phyloP scores from a whole-genome alignment of 2,797 vertebrate species.

The Cynopterus sphinx region DNA sequence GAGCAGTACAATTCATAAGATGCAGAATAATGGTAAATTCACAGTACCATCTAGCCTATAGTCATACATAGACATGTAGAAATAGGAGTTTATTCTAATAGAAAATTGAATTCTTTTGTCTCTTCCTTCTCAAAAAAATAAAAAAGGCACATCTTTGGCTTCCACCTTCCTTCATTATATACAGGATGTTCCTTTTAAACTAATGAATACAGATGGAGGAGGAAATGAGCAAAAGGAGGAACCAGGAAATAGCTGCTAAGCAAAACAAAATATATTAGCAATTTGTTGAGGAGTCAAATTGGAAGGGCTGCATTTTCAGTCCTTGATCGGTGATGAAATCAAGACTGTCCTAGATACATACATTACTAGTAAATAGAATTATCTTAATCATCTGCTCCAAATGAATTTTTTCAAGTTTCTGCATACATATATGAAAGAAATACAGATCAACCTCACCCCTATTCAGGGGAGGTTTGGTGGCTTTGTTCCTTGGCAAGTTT shows the following conservation, averaged over 20 bases:
- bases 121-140: constrained; percentile 40
- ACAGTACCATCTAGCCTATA: neutral
- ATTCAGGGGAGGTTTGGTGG: neutral
- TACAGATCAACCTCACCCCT: constrained; percentile 51
- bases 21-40: neutral
- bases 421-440: constrained; percentile 68
- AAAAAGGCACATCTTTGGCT: constrained; percentile 67
- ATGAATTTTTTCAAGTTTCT: constrained; percentile 67
- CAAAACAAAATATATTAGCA: constrained; percentile 75
- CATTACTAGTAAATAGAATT: constrained; percentile 79
- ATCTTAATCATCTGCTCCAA: constrained; percentile 71
- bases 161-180: constrained; percentile 69
- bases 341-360: constrained; percentile 75
- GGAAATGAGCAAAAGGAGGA: constrained; percentile 73
- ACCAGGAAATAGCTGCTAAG: constrained; percentile 78
- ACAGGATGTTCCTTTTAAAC: constrained; percentile 77
- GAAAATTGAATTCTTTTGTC: constrained; percentile 63
- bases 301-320: constrained; percentile 72
- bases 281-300: constrained; percentile 76
- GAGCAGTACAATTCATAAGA: constrained; percentile 21
- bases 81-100: constrained; percentile 57
- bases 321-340: constrained; percentile 74
- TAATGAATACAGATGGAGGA: constrained; percentile 73
- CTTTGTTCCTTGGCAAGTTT: constrained; percentile 59
- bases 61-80: neutral